Conservation (phyloP, 2,113 vertebrate genomes). For the Zosterops hypoxanthus region DNA sequence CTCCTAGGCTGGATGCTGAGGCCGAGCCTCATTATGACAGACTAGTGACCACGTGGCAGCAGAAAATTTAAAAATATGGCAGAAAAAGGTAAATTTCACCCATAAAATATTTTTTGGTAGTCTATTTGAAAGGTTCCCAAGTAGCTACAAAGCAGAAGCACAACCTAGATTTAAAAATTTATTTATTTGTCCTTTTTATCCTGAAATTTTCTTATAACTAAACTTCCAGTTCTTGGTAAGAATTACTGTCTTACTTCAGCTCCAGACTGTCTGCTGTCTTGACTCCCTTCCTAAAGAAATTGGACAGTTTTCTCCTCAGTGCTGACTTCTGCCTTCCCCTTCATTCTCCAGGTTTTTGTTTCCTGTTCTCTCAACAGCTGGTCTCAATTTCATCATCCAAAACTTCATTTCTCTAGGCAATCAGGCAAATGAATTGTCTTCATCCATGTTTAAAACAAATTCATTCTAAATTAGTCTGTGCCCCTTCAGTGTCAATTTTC, state of each 20-base stretch:
- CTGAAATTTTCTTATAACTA: not conserved
- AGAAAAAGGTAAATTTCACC: not conserved
- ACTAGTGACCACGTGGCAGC: not conserved
- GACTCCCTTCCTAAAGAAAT: not conserved
- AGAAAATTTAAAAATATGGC: not conserved
- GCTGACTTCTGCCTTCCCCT: not conserved
- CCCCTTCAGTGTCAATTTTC: conserved; percentile 58
- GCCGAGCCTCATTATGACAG: not conserved
- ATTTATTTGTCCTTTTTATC: not conserved
- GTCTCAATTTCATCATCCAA: conserved; percentile 44
- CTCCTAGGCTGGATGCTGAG: not conserved
- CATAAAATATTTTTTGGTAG: not conserved
- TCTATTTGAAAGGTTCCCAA: not conserved
- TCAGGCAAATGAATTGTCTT: conserved; percentile 58
- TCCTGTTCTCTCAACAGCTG: conserved; percentile 55
- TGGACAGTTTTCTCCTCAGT: not conserved
- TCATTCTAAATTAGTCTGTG: conserved; percentile 51
- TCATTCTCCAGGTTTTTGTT: conserved; percentile 10
- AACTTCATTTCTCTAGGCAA: conserved; percentile 58
- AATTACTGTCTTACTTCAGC: not conserved
- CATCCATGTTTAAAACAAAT: conserved; percentile 60
- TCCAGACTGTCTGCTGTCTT: not conserved
- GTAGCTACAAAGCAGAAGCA: not conserved
- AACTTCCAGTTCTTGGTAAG: not conserved
- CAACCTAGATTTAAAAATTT: not conserved